Evolutionary conservation across 2,113 vertebrate species (phyloP).

Genomic region (Alosa alosa): DNA sequence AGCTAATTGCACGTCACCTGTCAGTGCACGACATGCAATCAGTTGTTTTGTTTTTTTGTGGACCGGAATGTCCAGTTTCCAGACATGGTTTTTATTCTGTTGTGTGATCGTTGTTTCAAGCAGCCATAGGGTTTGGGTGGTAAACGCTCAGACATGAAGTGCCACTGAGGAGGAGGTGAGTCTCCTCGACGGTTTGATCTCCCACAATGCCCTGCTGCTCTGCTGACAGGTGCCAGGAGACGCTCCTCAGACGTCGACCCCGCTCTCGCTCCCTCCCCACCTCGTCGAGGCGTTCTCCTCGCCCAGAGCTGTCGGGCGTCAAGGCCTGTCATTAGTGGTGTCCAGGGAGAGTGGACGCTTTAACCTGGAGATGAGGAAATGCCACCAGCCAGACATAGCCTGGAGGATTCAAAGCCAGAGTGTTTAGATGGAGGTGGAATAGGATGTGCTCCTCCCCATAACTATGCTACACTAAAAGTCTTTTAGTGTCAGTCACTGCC

Average conservation of each 20-base stretch:
- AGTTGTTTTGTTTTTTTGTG: neutral
- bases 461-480: neutral
- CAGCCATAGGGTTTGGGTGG: neutral
- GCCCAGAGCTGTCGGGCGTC: constrained; percentile 57
- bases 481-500: neutral
- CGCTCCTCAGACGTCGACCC: constrained; percentile 49
- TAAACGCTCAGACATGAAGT: constrained; percentile 17
- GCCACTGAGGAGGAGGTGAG: neutral
- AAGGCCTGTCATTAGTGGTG: constrained; percentile 49
- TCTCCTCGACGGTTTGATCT: constrained; percentile 63
- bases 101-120: neutral
- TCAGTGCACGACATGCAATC: constrained; percentile 45
- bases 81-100: neutral
- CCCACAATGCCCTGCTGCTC: constrained; percentile 58
- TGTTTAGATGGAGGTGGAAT: neutral
- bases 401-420: neutral
- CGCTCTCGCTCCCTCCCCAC: constrained; percentile 53
- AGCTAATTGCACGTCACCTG: constrained; percentile 65
- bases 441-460: neutral
- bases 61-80: neutral
- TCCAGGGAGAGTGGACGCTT: constrained; percentile 41
- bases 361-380: constrained; percentile 9
- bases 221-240: constrained; percentile 58
- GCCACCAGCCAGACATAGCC: constrained; percentile 46
- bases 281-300: constrained; percentile 42